Evolutionary conservation across 2,888 invertebrate genomes (phyloP).

Genomic region (Agrilus mali): DNA sequence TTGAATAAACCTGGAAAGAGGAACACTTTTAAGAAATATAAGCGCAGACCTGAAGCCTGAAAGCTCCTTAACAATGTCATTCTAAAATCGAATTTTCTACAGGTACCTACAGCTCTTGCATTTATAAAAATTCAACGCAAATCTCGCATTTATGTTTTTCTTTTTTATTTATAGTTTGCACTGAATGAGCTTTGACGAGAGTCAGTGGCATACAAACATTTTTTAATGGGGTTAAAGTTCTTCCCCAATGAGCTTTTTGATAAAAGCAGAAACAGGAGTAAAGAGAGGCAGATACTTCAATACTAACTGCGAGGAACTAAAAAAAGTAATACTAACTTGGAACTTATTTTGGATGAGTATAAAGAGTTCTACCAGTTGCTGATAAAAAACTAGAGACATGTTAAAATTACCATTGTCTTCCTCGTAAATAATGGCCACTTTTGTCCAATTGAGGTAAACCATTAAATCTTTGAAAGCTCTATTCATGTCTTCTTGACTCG

Average conservation of each 20-base stretch:
- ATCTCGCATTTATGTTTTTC: too few species aligned
- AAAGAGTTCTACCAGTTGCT: too few species aligned
- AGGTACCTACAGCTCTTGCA: not conserved
- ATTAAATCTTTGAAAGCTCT: constrained; percentile 77
- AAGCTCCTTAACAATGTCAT: not conserved
- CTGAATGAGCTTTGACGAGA: too few species aligned
- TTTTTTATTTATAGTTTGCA: not conserved
- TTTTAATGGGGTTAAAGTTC: too few species aligned
- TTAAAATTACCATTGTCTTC: constrained; percentile 62
- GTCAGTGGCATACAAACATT: too few species aligned
- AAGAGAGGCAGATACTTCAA: too few species aligned
- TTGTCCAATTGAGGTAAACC: constrained; percentile 81
- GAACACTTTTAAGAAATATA: not conserved
- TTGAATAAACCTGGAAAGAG: constrained; percentile 59
- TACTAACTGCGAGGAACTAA: too few species aligned
- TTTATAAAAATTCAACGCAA: constrained; percentile 1
- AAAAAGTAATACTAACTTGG: too few species aligned
- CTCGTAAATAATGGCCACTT: constrained; percentile 87
- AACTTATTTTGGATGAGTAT: too few species aligned
- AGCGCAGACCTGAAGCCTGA: not conserved
- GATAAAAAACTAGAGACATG: constrained; percentile 1
- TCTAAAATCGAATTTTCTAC: not conserved
- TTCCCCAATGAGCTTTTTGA: too few species aligned
- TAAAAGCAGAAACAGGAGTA: too few species aligned
- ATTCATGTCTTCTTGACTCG: constrained; percentile 70